Conservation (phyloP, 2,797 vertebrate genomes). For the Clarias fuscus region DNA sequence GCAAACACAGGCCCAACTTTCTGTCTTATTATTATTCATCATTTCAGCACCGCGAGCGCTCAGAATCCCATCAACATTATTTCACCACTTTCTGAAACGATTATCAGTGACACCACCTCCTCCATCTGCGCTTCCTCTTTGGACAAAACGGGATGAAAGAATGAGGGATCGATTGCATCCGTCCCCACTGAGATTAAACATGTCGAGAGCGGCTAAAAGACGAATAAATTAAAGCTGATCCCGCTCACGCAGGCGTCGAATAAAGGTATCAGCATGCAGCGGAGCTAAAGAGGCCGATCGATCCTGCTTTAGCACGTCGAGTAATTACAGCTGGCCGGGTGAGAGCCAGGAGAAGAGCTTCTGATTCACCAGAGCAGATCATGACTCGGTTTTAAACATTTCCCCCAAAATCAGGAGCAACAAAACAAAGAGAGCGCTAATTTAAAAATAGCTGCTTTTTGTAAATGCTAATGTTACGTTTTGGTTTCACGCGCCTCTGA, state of each 20-base stretch:
- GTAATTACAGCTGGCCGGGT: slow-evolving; percentile 62
- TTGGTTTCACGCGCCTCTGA: background rate
- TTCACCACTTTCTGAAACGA: slow-evolving; percentile 23
- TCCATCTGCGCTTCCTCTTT: slow-evolving; percentile 22
- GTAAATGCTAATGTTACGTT: background rate
- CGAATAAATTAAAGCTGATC: slow-evolving; percentile 71
- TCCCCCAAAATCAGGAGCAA: background rate
- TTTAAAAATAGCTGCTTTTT: background rate
- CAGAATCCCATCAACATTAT: background rate
- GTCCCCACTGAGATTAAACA: slow-evolving; percentile 62
- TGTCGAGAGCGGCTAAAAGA: slow-evolving; percentile 63
- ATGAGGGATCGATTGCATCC: slow-evolving; percentile 56
- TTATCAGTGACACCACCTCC: slow-evolving; percentile 22
- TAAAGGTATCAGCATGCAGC: slow-evolving; percentile 59
- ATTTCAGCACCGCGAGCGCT: background rate
- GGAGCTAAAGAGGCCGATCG: slow-evolving; percentile 55
- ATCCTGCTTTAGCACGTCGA: slow-evolving; percentile 58
- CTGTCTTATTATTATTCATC: background rate
- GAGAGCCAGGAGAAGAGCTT: background rate
- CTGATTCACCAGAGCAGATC: background rate
- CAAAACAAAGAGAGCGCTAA: background rate
- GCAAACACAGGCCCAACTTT: background rate
- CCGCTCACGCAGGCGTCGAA: slow-evolving; percentile 65
- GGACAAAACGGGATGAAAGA: slow-evolving; percentile 45
- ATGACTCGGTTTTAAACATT: background rate